A percentile compares a stretch with the other conserved stretches of the same genome.
Conservation (phyloP, 2,113 vertebrate genomes). For the Scomber japonicus region DNA sequence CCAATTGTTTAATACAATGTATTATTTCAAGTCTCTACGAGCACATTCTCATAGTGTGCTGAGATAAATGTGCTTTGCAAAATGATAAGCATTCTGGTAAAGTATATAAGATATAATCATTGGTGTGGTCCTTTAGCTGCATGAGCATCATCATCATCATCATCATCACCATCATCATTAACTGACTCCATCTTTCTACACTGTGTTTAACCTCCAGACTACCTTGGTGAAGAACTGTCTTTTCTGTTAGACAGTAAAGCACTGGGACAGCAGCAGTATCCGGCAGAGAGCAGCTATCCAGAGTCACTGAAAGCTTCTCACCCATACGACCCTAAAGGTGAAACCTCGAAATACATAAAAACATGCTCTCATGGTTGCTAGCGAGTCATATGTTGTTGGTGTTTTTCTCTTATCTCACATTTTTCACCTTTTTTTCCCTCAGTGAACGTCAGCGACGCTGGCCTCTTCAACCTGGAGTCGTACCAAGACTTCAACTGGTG, state of each 20-base stretch:
- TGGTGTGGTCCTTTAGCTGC: conserved; percentile 7
- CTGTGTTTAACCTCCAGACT: conserved; percentile 82
- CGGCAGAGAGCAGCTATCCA: conserved; percentile 63
- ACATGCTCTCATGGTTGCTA: background rate
- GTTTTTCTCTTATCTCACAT: background rate
- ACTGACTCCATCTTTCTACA: conserved; percentile 55
- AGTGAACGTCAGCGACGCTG: conserved; percentile 67
- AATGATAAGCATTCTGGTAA: background rate
- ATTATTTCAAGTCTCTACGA: background rate
- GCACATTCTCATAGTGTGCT: background rate
- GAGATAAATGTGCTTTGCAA: background rate
- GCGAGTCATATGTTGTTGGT: background rate
- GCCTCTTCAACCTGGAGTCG: conserved; percentile 81
- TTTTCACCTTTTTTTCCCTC: background rate
- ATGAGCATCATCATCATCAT: background rate
- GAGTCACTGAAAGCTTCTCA: conserved; percentile 74
- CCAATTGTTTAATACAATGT: too few relatives aligned
- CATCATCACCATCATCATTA: background rate
- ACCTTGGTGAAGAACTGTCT: conserved; percentile 87
- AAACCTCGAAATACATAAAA: background rate
- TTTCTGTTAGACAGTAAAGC: conserved; percentile 86
- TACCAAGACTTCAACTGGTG: conserved; percentile 84
- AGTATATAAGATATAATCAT: background rate
- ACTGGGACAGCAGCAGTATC: conserved; percentile 73
- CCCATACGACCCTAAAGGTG: conserved; percentile 77